Conservation (phyloP, 2,888 invertebrate species). For the Eilema sororculum region DNA sequence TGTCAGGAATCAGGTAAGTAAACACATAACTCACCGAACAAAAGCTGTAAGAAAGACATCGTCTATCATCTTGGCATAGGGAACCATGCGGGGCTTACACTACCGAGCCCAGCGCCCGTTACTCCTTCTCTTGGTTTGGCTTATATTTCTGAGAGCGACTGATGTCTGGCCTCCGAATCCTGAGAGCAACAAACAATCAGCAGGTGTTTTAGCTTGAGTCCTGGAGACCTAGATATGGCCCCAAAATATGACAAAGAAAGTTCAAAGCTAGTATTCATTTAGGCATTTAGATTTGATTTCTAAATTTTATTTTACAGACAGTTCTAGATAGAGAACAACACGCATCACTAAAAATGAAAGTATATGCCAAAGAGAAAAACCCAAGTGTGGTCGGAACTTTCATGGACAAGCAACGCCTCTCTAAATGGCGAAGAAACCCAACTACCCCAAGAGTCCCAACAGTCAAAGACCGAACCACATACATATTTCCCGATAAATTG, state of each 20-base stretch:
- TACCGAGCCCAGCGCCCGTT: no score
- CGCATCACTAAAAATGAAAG: constrained; percentile 90
- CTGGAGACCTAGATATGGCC: no score
- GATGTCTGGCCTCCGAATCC: no score
- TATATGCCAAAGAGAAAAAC: constrained; percentile 92
- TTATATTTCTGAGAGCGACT: no score
- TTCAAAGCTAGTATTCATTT: not conserved
- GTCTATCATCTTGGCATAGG: no score
- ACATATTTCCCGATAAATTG: constrained; percentile 80
- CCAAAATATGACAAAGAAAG: no score
- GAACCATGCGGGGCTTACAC: no score
- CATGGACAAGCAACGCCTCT: constrained; percentile 72
- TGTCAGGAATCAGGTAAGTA: constrained; percentile 88
- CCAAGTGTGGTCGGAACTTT: constrained; percentile 89
- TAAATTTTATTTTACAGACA: constrained; percentile 76
- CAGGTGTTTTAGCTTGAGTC: no score
- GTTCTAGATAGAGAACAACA: constrained; percentile 93
- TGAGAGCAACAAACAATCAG: no score
- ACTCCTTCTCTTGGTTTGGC: no score
- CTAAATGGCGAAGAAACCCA: constrained; percentile 76
- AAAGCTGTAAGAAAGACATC: not conserved
- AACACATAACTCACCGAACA: not conserved
- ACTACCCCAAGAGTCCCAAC: constrained; percentile 59
- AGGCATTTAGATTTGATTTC: not conserved
- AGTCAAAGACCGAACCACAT: constrained; percentile 77